A percentile compares a stretch with the other conserved stretches of the same genome.
phyloP scores from a whole-genome alignment of 2,888 invertebrate species.

The Drosophila hamatofila region DNA sequence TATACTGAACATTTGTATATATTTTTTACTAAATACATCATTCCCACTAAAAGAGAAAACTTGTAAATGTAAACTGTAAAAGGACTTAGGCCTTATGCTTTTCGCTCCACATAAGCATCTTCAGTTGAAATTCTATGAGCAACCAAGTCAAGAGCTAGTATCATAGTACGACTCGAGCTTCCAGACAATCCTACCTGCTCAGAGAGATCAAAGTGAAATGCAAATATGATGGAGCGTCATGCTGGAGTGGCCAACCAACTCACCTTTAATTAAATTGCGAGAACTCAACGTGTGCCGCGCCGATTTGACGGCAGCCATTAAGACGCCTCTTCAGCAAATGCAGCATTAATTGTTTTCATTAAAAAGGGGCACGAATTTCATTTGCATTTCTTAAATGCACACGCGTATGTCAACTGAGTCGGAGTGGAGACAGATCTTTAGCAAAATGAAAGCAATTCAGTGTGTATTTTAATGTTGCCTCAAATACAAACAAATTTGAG shows the following conservation, averaged over 20 bases:
- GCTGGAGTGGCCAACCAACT: constrained; percentile 50
- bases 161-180: constrained; percentile 16
- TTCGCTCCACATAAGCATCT: constrained; percentile 6
- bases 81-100: background rate
- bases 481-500: too few species aligned
- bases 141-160: constrained; percentile 27
- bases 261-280: constrained; percentile 77
- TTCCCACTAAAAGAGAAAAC: background rate
- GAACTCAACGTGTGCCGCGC: constrained; percentile 29
- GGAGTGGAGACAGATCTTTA: background rate
- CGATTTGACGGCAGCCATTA: constrained; percentile 63
- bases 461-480: background rate
- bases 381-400: constrained; percentile 63
- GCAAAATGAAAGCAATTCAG: background rate
- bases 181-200: constrained; percentile 29
- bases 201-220: constrained; percentile 82
- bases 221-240: constrained; percentile 63
- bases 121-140: constrained; percentile 65
- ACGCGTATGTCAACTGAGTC: background rate
- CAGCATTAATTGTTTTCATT: constrained; percentile 82
- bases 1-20: too few species aligned
- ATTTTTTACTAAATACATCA: too few species aligned
- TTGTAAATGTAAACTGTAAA: background rate
- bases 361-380: constrained; percentile 47
- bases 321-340: constrained; percentile 76